Evolutionary conservation across 2,797 vertebrate genomes (phyloP).

Genomic region (Megaceryle alcyon): DNA sequence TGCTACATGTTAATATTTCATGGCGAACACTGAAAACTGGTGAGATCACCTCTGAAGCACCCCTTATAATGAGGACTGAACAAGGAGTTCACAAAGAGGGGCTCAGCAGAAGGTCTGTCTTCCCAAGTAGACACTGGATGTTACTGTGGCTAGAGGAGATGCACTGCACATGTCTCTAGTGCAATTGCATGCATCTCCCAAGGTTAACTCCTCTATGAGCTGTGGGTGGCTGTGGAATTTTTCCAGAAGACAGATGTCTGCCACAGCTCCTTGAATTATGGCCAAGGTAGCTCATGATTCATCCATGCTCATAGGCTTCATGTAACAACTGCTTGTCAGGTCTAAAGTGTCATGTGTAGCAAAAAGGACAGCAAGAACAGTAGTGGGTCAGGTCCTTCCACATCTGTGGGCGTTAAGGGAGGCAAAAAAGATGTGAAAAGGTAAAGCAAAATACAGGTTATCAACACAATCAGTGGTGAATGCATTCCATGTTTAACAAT

Average conservation of each 20-base stretch:
- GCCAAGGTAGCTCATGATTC: conserved; percentile 53
- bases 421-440: background rate
- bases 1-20: background rate
- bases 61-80: background rate
- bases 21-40: background rate
- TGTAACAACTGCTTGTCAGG: background rate
- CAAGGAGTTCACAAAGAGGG: background rate
- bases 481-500: background rate
- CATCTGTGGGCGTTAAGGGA: background rate
- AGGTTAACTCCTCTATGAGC: conserved; percentile 30
- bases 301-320: background rate
- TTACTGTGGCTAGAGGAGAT: background rate
- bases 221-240: conserved; percentile 31
- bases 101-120: background rate
- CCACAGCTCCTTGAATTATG: conserved; percentile 29
- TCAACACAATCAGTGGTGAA: background rate
- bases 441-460: background rate
- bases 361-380: background rate
- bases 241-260: conserved; percentile 46
- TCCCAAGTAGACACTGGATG: background rate
- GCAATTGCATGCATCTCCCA: background rate
- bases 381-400: background rate
- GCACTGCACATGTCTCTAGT: background rate
- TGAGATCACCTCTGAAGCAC: background rate
- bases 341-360: background rate